Conservation (phyloP, 1,140 invertebrate species). For the Bombyx mandarina region DNA sequence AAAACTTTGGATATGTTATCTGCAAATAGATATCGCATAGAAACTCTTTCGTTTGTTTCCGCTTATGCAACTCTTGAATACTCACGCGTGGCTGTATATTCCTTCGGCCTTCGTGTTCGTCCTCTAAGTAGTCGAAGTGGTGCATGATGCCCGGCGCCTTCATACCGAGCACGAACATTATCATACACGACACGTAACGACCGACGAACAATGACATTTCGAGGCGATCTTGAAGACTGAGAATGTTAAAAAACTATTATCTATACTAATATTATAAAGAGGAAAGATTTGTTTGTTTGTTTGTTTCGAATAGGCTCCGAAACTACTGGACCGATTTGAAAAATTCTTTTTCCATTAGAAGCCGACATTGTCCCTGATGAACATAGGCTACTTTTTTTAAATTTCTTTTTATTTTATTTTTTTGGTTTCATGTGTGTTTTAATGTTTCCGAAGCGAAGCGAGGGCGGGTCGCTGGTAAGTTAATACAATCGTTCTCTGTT, state of each 20-base stretch:
- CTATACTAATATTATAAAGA: no score
- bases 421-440: background rate
- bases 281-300: no score
- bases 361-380: no score
- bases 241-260: background rate
- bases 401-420: no score
- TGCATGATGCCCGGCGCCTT: slow-evolving; percentile 88
- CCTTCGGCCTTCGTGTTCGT: slow-evolving; percentile 63
- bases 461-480: no score
- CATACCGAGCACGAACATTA: slow-evolving; percentile 89
- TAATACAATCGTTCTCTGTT: no score
- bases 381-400: no score
- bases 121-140: slow-evolving; percentile 73
- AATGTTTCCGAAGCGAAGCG: background rate
- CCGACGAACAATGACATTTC: slow-evolving; percentile 91
- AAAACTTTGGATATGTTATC: no score
- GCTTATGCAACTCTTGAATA: slow-evolving; percentile 8
- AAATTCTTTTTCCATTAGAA: no score
- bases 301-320: background rate
- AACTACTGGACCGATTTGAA: no score
- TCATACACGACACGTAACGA: slow-evolving; percentile 82
- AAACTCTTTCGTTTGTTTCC: no score
- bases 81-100: slow-evolving; percentile 59
- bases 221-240: slow-evolving; percentile 82
- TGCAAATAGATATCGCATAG: no score